Evolutionary conservation across 2,888 invertebrate species (phyloP).

Genomic region (Neuroscelio doddi): DNA sequence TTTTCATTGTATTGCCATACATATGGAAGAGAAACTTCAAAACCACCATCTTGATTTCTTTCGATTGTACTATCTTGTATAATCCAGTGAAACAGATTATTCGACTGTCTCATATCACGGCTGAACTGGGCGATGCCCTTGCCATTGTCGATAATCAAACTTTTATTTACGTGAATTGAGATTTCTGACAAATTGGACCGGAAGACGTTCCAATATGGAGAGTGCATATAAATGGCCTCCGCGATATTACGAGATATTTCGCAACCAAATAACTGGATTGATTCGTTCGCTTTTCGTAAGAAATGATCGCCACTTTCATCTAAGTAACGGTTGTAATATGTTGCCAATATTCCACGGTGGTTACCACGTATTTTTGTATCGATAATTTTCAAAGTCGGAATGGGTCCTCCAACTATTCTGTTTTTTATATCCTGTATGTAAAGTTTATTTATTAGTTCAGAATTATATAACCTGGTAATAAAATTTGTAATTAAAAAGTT

Average conservation of each 20-base stretch:
- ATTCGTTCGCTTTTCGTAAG: conserved; percentile 90
- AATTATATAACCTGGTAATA: too few species aligned
- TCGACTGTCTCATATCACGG: conserved; percentile 94
- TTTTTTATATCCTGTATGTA: conserved; percentile 80
- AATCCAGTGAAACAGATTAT: conserved; percentile 97
- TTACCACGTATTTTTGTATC: conserved; percentile 87
- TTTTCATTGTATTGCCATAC: conserved; percentile 97
- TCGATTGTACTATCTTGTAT: conserved; percentile 90
- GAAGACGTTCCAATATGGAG: conserved; percentile 90
- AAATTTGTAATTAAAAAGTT: too few species aligned
- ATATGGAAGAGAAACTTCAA: conserved; percentile 86
- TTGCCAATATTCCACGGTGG: conserved; percentile 84
- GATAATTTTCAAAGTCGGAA: conserved; percentile 82
- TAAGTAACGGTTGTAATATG: conserved; percentile 90
- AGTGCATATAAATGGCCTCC: conserved; percentile 87
- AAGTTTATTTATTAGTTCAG: too few species aligned
- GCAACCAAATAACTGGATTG: conserved; percentile 84
- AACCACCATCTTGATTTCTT: conserved; percentile 88
- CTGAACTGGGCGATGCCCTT: conserved; percentile 92
- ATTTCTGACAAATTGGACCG: conserved; percentile 92
- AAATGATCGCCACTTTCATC: conserved; percentile 91
- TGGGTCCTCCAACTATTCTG: conserved; percentile 83
- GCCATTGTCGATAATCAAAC: conserved; percentile 89
- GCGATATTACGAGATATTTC: conserved; percentile 86
- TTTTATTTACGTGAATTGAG: conserved; percentile 89